Percentiles rank a stretch among this genome's conserved stretches.
Evolutionary conservation across 1,140 invertebrate species (phyloP).

Genomic region (Bombyx mori): ASM3026992v2 NC_085117.1:11674001-11674500

Average conservation of each 20-base stretch:
- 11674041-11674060: too few relatives aligned
- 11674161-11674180: too few relatives aligned
- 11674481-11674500: not conserved
- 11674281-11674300: slow-evolving; percentile 89
- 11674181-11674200: too few relatives aligned
- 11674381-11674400: slow-evolving; percentile 95
- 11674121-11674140: too few relatives aligned
- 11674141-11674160: too few relatives aligned
- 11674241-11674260: too few relatives aligned
- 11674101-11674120: too few relatives aligned
- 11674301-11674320: slow-evolving; percentile 91
- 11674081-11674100: too few relatives aligned
- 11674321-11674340: slow-evolving; percentile 92
- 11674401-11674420: slow-evolving; percentile 95
- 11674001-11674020: not conserved
- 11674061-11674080: too few relatives aligned
- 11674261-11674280: slow-evolving; percentile 16
- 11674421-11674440: slow-evolving; percentile 95
- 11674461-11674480: slow-evolving; percentile 79
- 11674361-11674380: slow-evolving; percentile 97
- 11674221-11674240: too few relatives aligned
- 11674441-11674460: slow-evolving; percentile 96
- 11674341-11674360: slow-evolving; percentile 93
- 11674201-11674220: too few relatives aligned
- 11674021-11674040: not conserved